Evolutionary conservation across 1,140 invertebrate genomes (phyloP).

Genomic region (Vanessa tameamea): DNA sequence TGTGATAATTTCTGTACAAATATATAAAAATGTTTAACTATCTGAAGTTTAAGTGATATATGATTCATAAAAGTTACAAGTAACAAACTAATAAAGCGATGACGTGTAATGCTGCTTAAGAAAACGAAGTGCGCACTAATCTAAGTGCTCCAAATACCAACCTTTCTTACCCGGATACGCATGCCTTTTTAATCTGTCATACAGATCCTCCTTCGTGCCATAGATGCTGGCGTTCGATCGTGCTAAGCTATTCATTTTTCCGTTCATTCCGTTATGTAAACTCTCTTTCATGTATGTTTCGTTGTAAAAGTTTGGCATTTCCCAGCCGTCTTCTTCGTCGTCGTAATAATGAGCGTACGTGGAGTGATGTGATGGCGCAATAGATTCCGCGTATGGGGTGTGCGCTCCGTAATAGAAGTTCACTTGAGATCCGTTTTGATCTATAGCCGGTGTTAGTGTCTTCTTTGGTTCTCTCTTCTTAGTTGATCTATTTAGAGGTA

Average conservation of each 20-base stretch:
- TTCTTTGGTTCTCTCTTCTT: slow-evolving; percentile 93
- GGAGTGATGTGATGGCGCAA: slow-evolving; percentile 96
- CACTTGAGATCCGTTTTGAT: slow-evolving; percentile 94
- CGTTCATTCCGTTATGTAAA: slow-evolving; percentile 86
- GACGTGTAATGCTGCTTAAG: slow-evolving; percentile 55
- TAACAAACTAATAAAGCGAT: slow-evolving; percentile 38
- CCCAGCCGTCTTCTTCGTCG: slow-evolving; percentile 97
- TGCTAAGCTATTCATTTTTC: slow-evolving; percentile 93
- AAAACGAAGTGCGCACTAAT: slow-evolving; percentile 58
- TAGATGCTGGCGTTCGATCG: slow-evolving; percentile 96
- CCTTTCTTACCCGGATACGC: slow-evolving; percentile 98
- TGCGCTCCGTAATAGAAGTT: slow-evolving; percentile 97
- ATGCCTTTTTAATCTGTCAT: slow-evolving; percentile 96
- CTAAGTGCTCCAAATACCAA: slow-evolving; percentile 80
- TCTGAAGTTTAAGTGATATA: not conserved
- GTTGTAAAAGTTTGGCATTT: slow-evolving; percentile 98
- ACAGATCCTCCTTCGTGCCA: slow-evolving; percentile 97
- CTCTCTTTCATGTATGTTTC: slow-evolving; percentile 98
- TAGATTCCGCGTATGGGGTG: slow-evolving; percentile 95
- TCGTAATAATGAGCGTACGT: slow-evolving; percentile 98
- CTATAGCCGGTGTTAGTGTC: slow-evolving; percentile 90
- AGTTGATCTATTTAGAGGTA: slow-evolving; percentile 82
- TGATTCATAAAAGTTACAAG: not conserved
- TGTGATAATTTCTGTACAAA: not conserved
- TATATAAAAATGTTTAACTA: not conserved